Conservation (phyloP, 2,113 vertebrate genomes). For the Pardalotus punctatus region DNA sequence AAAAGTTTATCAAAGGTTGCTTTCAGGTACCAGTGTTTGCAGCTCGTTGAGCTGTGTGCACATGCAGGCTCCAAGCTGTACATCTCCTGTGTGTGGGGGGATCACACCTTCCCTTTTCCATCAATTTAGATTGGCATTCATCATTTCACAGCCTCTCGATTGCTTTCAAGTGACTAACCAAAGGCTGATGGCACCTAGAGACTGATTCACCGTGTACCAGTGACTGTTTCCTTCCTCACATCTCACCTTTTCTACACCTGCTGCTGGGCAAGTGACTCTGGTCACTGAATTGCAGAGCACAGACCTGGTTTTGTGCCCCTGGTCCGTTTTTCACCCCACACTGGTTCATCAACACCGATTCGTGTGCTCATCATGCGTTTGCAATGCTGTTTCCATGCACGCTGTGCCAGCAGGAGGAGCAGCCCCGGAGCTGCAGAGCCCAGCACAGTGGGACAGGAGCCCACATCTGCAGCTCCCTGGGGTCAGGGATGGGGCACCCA, state of each 20-base stretch:
- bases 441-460: neutral
- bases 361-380: constrained; percentile 58
- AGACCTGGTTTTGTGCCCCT: neutral
- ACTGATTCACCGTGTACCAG: accelerated
- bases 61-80: constrained; percentile 68
- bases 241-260: neutral
- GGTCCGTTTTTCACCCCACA: neutral
- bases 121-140: neutral
- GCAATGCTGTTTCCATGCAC: neutral
- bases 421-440: neutral
- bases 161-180: neutral
- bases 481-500: neutral
- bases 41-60: constrained; percentile 59
- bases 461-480: neutral
- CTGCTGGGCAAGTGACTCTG: neutral
- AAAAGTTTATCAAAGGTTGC: constrained; percentile 75
- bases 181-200: neutral
- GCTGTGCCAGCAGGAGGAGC: neutral
- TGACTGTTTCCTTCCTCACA: neutral
- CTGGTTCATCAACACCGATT: neutral
- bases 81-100: neutral
- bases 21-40: constrained; percentile 42
- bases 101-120: neutral
- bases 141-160: neutral
- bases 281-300: neutral